phyloP scores from a whole-genome alignment of 2,797 vertebrate genomes.

The Perdix hodgsoniae region DNA sequence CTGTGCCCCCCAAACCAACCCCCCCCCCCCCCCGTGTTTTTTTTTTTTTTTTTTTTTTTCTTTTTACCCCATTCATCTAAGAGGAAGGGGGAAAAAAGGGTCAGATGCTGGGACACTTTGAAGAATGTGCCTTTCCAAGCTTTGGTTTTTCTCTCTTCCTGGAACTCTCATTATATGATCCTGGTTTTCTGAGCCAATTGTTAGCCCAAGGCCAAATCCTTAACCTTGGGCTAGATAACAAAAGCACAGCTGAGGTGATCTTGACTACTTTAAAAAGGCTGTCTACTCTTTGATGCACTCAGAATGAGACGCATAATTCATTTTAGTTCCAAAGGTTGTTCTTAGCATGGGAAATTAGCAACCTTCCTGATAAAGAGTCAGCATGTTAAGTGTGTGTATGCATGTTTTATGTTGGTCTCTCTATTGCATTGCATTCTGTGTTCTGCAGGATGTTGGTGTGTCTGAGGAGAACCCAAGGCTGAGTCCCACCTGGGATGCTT shows the following conservation, averaged over 20 bases:
- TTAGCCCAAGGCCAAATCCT: conserved; percentile 67
- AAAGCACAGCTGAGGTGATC: conserved; percentile 70
- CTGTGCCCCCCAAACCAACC: too few relatives aligned
- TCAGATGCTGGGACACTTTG: conserved; percentile 32
- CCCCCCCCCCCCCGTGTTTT: too few relatives aligned
- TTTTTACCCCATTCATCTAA: background rate
- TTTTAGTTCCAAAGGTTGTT: conserved; percentile 49
- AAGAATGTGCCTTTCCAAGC: conserved; percentile 43
- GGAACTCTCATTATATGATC: conserved; percentile 51
- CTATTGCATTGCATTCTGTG: background rate
- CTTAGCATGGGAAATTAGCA: conserved; percentile 55
- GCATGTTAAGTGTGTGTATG: background rate
- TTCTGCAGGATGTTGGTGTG: conserved; percentile 23
- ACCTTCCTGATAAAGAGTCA: background rate
- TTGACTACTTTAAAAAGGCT: conserved; percentile 55
- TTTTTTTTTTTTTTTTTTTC: background rate
- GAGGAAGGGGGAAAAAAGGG: rapidly evolving
- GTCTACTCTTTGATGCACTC: conserved; percentile 67
- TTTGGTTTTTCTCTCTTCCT: conserved; percentile 52
- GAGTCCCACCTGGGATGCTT: background rate
- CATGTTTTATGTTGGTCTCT: conserved; percentile 7
- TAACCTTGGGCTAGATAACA: conserved; percentile 70
- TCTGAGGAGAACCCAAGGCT: background rate
- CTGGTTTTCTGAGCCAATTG: conserved; percentile 60
- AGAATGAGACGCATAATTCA: conserved; percentile 30